Evolutionary conservation across 1,140 invertebrate species (phyloP).

Genomic region (Drosophila pectinifera): DNA sequence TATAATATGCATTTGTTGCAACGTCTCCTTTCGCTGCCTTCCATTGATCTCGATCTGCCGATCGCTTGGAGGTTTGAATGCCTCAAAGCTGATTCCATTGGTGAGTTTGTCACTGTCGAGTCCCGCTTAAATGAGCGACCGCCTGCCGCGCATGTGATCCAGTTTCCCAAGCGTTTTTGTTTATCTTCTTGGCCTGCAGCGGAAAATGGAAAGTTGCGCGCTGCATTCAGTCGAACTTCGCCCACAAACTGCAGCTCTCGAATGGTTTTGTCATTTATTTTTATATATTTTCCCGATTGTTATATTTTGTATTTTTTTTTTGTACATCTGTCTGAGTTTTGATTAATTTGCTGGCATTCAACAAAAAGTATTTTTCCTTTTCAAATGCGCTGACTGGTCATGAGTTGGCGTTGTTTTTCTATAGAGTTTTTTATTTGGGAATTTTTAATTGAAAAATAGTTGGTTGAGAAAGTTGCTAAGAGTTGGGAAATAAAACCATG

Average conservation of each 20-base stretch:
- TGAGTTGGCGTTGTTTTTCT: conserved; percentile 39
- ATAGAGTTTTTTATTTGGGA: neutral
- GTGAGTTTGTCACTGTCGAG: conserved; percentile 26
- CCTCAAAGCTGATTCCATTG: conserved; percentile 14
- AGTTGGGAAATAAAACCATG: neutral
- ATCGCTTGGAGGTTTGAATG: conserved; percentile 6
- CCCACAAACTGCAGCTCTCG: conserved; percentile 38
- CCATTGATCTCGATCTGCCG: conserved; percentile 51
- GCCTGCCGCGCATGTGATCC: conserved; percentile 40
- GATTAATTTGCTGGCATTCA: conserved; percentile 43
- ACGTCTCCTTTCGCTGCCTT: conserved; percentile 27
- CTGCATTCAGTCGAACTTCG: conserved; percentile 49
- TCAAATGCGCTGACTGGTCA: conserved; percentile 40
- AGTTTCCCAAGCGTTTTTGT: conserved; percentile 37
- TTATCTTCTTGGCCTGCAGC: conserved; percentile 33
- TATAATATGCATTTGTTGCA: conserved; percentile 1
- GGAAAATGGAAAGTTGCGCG: conserved; percentile 56
- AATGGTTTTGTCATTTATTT: conserved; percentile 52
- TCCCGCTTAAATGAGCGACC: conserved; percentile 30
- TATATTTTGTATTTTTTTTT: conserved; percentile 21
- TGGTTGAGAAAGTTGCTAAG: conserved; percentile 24
- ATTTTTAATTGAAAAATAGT: conserved; percentile 30
- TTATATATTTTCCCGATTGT: conserved; percentile 24
- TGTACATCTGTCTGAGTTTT: conserved; percentile 35
- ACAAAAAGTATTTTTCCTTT: conserved; percentile 36